Percentiles rank a stretch among this genome's conserved stretches.
Evolutionary conservation across 2,888 invertebrate genomes (phyloP).

Genomic region (Drosophila leonis): DNA sequence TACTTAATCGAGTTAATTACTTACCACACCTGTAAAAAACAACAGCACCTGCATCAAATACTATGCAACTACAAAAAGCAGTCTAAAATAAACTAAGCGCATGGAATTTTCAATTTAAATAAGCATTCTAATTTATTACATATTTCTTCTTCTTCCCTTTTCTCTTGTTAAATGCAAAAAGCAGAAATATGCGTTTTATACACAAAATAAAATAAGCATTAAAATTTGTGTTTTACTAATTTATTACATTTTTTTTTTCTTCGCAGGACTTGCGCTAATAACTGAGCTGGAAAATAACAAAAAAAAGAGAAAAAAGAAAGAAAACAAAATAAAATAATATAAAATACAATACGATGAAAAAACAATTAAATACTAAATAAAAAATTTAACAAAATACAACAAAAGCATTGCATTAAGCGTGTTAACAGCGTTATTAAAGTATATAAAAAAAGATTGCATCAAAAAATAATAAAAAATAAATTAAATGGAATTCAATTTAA

Average conservation of each 20-base stretch:
- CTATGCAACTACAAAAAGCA: conserved; percentile 37
- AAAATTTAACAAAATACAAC: conserved; percentile 47
- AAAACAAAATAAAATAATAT: conserved; percentile 55
- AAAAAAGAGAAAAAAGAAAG: conserved; percentile 53
- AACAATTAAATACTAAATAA: conserved; percentile 52
- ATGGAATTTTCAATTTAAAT: conserved; percentile 23
- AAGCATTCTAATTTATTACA: conserved; percentile 50
- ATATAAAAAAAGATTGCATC: conserved; percentile 55
- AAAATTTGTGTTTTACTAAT: conserved; percentile 59
- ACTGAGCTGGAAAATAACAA: conserved; percentile 77
- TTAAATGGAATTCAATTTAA: conserved; percentile 55
- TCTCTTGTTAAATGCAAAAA: conserved; percentile 22
- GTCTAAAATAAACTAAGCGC: conserved; percentile 44
- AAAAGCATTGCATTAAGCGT: conserved; percentile 60
- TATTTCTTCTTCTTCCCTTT: background rate
- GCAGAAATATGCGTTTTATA: conserved; percentile 27
- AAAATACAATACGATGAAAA: conserved; percentile 57
- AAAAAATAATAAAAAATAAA: conserved; percentile 54
- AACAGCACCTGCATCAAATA: conserved; percentile 1
- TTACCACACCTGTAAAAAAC: conserved; percentile 42
- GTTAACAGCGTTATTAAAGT: conserved; percentile 68
- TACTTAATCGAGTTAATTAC: conserved; percentile 18
- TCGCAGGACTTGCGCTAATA: conserved; percentile 64
- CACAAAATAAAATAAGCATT: conserved; percentile 51
- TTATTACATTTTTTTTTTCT: conserved; percentile 66